Conservation (phyloP, 92 coral and sea anemone species). For the Siderastrea radians region DNA sequence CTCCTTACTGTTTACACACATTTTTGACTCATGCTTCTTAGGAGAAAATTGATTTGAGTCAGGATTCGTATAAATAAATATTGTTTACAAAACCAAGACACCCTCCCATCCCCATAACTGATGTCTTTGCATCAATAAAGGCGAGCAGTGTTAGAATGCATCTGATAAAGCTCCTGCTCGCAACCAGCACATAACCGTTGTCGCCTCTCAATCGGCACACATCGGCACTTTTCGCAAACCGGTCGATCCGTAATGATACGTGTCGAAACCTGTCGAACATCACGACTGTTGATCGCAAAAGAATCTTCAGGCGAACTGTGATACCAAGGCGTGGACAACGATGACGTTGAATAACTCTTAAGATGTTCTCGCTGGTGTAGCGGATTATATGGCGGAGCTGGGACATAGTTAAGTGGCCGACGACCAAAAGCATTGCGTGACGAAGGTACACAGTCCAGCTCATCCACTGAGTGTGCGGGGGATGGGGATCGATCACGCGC, state of each 20-base stretch:
- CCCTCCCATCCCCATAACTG: not conserved
- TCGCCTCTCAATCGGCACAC: constrained; percentile 76
- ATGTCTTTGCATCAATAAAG: constrained; percentile 31
- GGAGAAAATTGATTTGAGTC: not conserved
- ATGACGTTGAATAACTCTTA: constrained; percentile 49
- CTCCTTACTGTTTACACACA: not conserved
- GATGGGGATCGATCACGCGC: constrained; percentile 34
- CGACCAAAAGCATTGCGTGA: constrained; percentile 24
- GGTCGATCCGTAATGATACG: constrained; percentile 79
- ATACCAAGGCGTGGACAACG: constrained; percentile 58
- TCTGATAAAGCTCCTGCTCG: constrained; percentile 45
- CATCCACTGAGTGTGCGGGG: constrained; percentile 27
- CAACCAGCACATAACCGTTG: constrained; percentile 85
- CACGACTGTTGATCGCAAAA: constrained; percentile 45
- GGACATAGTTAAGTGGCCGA: constrained; percentile 48
- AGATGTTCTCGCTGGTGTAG: constrained; percentile 45
- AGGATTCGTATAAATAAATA: not conserved
- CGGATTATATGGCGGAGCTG: constrained; percentile 73
- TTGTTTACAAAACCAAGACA: not conserved
- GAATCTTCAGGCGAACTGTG: constrained; percentile 40
- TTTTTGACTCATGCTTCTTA: not conserved
- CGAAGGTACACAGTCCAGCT: constrained; percentile 7
- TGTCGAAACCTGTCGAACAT: constrained; percentile 73
- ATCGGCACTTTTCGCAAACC: constrained; percentile 71
- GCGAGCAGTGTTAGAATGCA: constrained; percentile 37